A percentile compares a stretch with the other conserved stretches of the same genome.
phyloP scores from a whole-genome alignment of 1,140 invertebrate genomes.

The Dufourea novaeangliae region DNA sequence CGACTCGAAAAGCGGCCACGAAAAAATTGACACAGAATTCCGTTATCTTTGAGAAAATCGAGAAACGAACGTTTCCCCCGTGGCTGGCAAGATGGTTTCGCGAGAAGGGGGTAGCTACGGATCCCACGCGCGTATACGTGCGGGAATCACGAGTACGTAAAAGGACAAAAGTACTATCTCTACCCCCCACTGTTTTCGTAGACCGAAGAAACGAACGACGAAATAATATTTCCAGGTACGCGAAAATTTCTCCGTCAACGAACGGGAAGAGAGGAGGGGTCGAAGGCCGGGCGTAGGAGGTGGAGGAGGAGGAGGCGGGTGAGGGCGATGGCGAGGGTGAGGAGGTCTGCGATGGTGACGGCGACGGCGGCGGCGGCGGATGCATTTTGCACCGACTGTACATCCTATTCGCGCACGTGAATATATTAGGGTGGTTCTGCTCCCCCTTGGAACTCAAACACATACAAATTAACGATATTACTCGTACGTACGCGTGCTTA shows the following conservation, averaged over 20 bases:
- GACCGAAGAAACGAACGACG: not conserved
- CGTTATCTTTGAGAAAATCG: not conserved
- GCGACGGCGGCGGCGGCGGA: slow-evolving; percentile 45
- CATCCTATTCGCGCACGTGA: slow-evolving; percentile 75
- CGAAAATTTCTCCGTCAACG: slow-evolving; percentile 19
- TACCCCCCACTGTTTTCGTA: not conserved
- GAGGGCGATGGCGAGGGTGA: not conserved
- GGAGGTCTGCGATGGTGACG: not conserved
- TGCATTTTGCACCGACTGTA: slow-evolving; percentile 76
- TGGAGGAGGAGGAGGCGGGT: not conserved
- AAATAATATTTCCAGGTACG: not conserved
- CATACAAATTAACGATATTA: slow-evolving; percentile 80
- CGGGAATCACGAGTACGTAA: too few species aligned
- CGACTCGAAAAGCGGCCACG: not conserved
- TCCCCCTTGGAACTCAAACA: slow-evolving; percentile 79
- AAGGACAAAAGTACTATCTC: too few species aligned
- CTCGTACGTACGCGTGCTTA: slow-evolving; percentile 69
- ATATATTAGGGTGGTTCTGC: slow-evolving; percentile 79
- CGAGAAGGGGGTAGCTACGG: not conserved
- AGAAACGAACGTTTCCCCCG: not conserved
- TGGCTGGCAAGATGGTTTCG: not conserved
- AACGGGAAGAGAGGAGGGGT: not conserved
- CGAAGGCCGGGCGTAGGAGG: not conserved
- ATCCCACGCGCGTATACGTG: too few species aligned
- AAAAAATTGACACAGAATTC: slow-evolving; percentile 14